Conservation (phyloP, 2,113 vertebrate species). For the Acinonyx jubatus region DNA sequence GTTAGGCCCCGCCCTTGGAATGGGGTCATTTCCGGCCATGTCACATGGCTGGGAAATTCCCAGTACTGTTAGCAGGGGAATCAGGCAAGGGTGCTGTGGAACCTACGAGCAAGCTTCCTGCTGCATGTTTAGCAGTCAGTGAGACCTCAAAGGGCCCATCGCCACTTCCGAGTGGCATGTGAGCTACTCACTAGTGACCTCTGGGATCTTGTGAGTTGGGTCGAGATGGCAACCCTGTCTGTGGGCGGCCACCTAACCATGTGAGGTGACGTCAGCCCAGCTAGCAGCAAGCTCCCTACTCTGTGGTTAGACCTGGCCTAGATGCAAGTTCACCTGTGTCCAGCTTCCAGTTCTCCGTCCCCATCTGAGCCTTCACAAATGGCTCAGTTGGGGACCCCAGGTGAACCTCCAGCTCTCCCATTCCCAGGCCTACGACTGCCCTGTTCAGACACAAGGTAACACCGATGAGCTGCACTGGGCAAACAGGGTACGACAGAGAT, state of each 20-base stretch:
- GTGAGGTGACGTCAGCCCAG: neutral
- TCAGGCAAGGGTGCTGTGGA: neutral
- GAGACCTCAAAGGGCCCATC: neutral
- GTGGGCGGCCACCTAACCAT: neutral
- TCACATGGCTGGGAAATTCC: slow-evolving; percentile 56
- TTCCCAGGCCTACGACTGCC: neutral
- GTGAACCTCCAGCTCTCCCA: neutral
- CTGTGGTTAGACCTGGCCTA: neutral
- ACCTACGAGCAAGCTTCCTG: neutral
- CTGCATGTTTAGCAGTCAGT: accelerated
- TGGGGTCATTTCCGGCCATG: neutral
- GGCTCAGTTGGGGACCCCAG: neutral
- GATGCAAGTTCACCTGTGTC: neutral
- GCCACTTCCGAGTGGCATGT: neutral
- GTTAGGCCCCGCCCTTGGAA: neutral
- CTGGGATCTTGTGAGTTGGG: neutral
- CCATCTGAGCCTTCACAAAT: neutral
- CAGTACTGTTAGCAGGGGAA: neutral
- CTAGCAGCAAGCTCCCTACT: neutral
- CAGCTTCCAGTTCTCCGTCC: neutral
- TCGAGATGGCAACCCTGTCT: neutral
- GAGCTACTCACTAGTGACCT: neutral
- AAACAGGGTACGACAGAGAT: neutral
- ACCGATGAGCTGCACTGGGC: neutral
- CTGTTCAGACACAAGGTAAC: neutral